Base-by-base conservation (phyloP, 2,888 invertebrate genomes). In the Cremastobaeus sp. region DNA sequence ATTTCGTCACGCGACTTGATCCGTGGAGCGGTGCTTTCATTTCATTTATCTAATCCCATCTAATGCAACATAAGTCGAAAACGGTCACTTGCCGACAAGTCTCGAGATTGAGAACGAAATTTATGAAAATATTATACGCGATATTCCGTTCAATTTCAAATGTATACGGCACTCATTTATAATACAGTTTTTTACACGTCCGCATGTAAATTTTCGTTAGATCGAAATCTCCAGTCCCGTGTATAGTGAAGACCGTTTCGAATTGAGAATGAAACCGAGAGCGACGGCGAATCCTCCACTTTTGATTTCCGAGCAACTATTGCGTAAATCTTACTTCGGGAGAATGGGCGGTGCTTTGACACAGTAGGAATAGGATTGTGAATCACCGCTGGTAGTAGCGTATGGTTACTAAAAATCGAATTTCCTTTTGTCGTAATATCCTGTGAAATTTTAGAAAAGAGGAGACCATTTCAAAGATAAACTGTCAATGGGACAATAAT, bases 81-180 rank as follows among this genome's bases (percentile, higher is more conserved):
- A 30, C 25, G 34, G 54, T 60, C 47, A 25, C 20, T 18, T 25
- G 28, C 52, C 52, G 55, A 48, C 55, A 57, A 48, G 48, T 57
- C 48, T 55, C 17, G 20, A 60, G 59, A 60, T 41, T 32, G 15
- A 11, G 37, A 35, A 35, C n/a, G 37, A 59, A 68, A 69, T 69
- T 60, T 60, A 69, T 69, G 69, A 59, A 52, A 60, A 35, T 68
- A 68, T 68, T 60, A 68, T 68, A 68, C 57, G 18, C 34, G 12
- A 11, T 25, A 11, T 25, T 35, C 45, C 11, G 4, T 30, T 18
- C 30, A 3, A 17, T 20, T 41, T 12, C 9, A 20, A n/a, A 43
- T 3, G 17, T 8, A 15, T 5, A 11, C 15, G 17, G 18, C 8
- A n/a, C 20, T 8, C 20, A 55, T 60, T 48, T 60, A 60, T 47